Conservation (phyloP, 2,888 invertebrate species). For the Scelioninae gen. 2 region DNA sequence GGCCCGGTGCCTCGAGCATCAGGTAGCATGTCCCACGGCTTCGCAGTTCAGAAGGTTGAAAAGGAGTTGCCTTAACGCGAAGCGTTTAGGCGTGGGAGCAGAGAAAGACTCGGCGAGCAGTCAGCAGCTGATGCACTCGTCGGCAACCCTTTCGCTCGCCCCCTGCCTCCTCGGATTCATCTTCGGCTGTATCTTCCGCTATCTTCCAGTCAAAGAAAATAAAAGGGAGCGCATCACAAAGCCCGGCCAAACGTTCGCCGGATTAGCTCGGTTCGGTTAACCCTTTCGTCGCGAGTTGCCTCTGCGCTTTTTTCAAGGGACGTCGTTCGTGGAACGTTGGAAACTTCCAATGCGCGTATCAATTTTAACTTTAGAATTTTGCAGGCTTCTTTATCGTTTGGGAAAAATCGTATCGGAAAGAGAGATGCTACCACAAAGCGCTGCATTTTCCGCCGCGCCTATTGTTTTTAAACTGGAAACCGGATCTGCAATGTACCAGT, state of each 20-base stretch:
- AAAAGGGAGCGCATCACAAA: constrained; percentile 38
- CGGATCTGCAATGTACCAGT: no score
- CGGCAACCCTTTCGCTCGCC: constrained; percentile 48
- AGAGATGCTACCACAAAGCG: no score
- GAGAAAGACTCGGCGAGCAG: constrained; percentile 25
- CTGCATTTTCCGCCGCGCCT: no score
- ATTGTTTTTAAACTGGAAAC: no score
- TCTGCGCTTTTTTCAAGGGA: no score
- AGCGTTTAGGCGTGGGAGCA: constrained; percentile 58
- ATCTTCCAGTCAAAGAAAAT: constrained; percentile 49
- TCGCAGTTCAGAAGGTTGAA: constrained; percentile 48
- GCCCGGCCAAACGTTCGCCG: constrained; percentile 23
- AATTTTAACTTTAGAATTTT: no score
- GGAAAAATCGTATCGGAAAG: no score
- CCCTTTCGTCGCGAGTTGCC: no score
- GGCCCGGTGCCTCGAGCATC: constrained; percentile 35
- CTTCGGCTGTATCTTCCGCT: constrained; percentile 46
- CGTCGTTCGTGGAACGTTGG: no score
- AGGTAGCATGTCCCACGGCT: constrained; percentile 58
- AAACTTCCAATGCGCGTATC: no score
- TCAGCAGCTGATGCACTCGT: constrained; percentile 51
- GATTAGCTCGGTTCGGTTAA: constrained; percentile 40
- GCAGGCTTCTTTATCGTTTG: no score
- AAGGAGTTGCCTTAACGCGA: constrained; percentile 55
- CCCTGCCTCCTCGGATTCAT: constrained; percentile 33